Evolutionary conservation across 2,797 vertebrate species (phyloP).

Genomic region (Lateolabrax maculatus): DNA sequence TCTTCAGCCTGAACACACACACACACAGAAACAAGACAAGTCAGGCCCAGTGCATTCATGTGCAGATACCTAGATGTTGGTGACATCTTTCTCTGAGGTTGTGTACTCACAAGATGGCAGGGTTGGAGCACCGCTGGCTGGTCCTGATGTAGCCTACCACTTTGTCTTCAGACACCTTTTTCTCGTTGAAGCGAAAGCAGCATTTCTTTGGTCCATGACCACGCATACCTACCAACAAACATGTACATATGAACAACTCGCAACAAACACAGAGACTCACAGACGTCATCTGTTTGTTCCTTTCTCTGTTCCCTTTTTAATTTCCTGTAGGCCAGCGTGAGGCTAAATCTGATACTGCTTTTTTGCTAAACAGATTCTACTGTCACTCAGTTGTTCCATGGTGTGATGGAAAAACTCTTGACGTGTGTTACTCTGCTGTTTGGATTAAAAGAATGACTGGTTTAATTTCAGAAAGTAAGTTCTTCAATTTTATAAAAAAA

Average conservation of each 20-base stretch:
- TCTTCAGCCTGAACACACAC: slow-evolving; percentile 72
- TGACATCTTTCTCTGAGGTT: neutral
- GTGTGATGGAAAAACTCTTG: neutral
- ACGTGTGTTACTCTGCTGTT: neutral
- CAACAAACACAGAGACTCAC: neutral
- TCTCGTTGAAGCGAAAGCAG: slow-evolving; percentile 71
- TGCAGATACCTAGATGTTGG: neutral
- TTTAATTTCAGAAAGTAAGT: neutral
- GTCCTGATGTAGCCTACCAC: slow-evolving; percentile 71
- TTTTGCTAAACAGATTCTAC: neutral
- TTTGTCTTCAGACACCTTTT: slow-evolving; percentile 1
- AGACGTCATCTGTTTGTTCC: neutral
- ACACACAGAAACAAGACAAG: neutral
- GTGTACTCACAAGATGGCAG: slow-evolving; percentile 77
- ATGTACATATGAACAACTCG: neutral
- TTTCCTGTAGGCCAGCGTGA: slow-evolving; percentile 11
- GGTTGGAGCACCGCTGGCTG: slow-evolving; percentile 78
- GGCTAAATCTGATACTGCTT: neutral
- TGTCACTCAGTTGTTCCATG: neutral
- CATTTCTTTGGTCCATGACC: slow-evolving; percentile 70
- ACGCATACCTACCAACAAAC: slow-evolving; percentile 54
- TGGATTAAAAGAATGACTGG: neutral
- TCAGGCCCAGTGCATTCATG: neutral
- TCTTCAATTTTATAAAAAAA: neutral
- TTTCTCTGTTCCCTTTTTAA: slow-evolving; percentile 9